Base-by-base conservation (phyloP, 2,113 vertebrate species). In the Dasyprocta punctata region DNA sequence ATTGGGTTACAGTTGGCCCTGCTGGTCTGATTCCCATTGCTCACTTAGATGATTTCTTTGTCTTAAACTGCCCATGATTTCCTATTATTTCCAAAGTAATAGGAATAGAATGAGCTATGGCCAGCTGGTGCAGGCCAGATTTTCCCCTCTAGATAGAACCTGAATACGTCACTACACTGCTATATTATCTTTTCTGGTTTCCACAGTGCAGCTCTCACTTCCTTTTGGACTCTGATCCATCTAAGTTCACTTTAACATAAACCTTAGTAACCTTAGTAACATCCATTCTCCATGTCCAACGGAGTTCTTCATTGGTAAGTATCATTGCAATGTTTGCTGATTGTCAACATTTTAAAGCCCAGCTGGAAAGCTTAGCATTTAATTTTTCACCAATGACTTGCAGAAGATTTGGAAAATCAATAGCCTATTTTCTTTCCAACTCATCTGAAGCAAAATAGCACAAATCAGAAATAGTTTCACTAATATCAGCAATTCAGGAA, bases 371-470 rank as follows among this genome's bases (percentile, higher is more conserved):
- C 86, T 67, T 58, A 86, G 73, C n/a, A 85, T 83, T 92, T 89
- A 47, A 65, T 67, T 71, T 87, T 94, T 80, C 69, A 90, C 30
- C 85, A 95, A 7, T 73, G 85, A 84, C 52, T 97, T 77, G 28
- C 12, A 95, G 19, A 84, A 87, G 33, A 94, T 90, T 88, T 92
- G 38, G 77, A 90, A 96, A 97, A 90, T 96, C 94, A 94, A 96
- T 85, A 96, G n/a, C 67, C 90, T 94, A 90, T 97, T 97, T 97
- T 97, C 95, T 92, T 90, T 92, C 36, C 65, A 97, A 90, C 17
- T 96, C 81, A 93, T 87, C 22, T 89, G 60, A 97, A 95, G 33
- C 82, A 94, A 94, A 96, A 96, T 28, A 85, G 54, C 38, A 65
- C 60, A 93, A 94, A 86, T 77, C 77, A 90, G 67, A 97, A 97